Evolutionary conservation across 2,113 vertebrate species (phyloP).

Genomic region (Elephas maximus): DNA sequence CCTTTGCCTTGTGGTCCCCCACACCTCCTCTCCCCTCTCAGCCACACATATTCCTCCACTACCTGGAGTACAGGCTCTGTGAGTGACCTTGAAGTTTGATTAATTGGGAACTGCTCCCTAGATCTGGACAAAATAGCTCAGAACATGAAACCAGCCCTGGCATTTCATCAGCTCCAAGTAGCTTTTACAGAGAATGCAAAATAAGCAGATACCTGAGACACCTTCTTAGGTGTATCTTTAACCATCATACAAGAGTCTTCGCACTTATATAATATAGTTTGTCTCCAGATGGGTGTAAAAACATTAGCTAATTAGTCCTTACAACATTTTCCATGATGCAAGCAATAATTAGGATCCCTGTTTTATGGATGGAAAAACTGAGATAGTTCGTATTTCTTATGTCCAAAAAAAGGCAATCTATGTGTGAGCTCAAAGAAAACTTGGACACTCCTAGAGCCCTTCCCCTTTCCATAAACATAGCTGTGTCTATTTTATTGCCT

Average conservation of each 20-base stretch:
- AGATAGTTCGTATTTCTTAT: conserved; percentile 35
- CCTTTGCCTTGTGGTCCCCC: background rate
- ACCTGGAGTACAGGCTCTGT: background rate
- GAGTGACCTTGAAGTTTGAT: conserved; percentile 15
- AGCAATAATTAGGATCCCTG: conserved; percentile 38
- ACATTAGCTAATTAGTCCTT: conserved; percentile 26
- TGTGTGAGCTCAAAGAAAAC: conserved; percentile 52
- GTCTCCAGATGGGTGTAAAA: conserved; percentile 34
- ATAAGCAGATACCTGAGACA: background rate
- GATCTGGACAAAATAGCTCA: conserved; percentile 35
- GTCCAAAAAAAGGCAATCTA: conserved; percentile 24
- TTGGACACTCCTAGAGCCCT: conserved; percentile 42
- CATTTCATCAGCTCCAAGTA: background rate
- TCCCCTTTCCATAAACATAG: conserved; percentile 51
- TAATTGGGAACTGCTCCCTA: background rate
- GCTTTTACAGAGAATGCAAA: conserved; percentile 12
- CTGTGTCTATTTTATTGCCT: conserved; percentile 46
- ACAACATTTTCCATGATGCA: conserved; percentile 56
- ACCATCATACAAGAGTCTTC: conserved; percentile 17
- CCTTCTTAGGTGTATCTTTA: background rate
- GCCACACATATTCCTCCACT: background rate
- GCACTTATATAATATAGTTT: background rate
- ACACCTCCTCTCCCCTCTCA: background rate
- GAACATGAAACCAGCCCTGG: background rate
- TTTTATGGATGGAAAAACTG: conserved; percentile 68